Evolutionary conservation across 2,113 vertebrate species (phyloP).

Genomic region (Lepidothrix coronata): DNA sequence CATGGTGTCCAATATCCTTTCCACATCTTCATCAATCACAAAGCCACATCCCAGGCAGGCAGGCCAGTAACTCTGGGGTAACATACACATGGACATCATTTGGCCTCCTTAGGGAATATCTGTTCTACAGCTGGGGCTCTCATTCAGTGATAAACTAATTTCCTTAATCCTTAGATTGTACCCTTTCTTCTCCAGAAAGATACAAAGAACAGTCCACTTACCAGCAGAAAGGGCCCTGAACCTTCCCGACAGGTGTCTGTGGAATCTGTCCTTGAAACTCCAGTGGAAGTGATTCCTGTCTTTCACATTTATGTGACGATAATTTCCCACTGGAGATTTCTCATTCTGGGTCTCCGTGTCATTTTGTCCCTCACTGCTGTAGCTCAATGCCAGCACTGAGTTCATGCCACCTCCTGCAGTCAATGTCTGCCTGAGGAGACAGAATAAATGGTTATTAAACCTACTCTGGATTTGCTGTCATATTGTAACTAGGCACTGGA

Average conservation of each 20-base stretch:
- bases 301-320: neutral
- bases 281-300: neutral
- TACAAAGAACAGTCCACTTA: neutral
- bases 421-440: neutral
- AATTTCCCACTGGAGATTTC: neutral
- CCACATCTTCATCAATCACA: neutral
- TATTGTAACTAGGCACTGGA: conserved; percentile 40
- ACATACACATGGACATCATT: neutral
- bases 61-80: neutral
- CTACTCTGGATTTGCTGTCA: conserved; percentile 37
- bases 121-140: neutral
- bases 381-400: neutral
- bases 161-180: neutral
- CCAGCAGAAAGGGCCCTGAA: neutral
- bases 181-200: neutral
- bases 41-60: neutral
- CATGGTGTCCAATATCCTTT: neutral
- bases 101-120: neutral
- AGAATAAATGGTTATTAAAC: conserved; percentile 41
- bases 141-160: neutral
- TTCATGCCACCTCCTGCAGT: conserved; percentile 1
- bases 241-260: neutral
- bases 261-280: neutral
- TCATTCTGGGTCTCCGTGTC: neutral
- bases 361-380: neutral